Conservation (phyloP, 2,113 vertebrate genomes). For the Platichthys flesus region DNA sequence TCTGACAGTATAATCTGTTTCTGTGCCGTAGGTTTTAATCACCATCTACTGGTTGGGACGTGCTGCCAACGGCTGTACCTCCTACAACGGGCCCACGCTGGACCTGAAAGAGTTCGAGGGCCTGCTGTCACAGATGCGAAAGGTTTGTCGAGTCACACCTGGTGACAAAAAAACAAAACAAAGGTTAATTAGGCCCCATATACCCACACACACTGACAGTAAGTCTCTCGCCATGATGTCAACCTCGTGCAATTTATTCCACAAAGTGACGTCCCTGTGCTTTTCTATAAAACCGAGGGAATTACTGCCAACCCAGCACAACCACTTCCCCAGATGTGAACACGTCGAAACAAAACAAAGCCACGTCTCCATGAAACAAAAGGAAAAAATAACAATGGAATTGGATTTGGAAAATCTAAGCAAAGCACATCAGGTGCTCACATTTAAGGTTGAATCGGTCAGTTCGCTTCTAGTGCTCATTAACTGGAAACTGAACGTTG, state of each 20-base stretch:
- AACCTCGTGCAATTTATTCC: constrained; percentile 58
- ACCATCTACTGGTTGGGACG: constrained; percentile 98
- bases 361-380: constrained; percentile 32
- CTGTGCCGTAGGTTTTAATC: constrained; percentile 89
- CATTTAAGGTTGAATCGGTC: neutral
- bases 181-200: neutral
- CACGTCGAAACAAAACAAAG: constrained; percentile 34
- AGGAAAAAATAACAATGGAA: constrained; percentile 1
- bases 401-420: neutral
- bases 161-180: neutral
- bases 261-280: constrained; percentile 38
- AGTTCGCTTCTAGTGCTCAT: neutral
- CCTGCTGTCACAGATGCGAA: constrained; percentile 95
- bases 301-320: constrained; percentile 44
- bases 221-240: constrained; percentile 62
- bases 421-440: constrained; percentile 10
- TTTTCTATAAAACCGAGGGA: constrained; percentile 41
- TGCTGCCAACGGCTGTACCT: constrained; percentile 89
- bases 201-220: constrained; percentile 3
- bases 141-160: constrained; percentile 80
- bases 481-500: neutral
- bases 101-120: constrained; percentile 96
- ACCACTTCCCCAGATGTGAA: constrained; percentile 68
- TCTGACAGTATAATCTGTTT: neutral
- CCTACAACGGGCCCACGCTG: constrained; percentile 92